Evolutionary conservation across 2,113 vertebrate species (phyloP), one percentile per base, ranked within the genome.

Genomic region (Opisthocomus hoazin): DNA sequence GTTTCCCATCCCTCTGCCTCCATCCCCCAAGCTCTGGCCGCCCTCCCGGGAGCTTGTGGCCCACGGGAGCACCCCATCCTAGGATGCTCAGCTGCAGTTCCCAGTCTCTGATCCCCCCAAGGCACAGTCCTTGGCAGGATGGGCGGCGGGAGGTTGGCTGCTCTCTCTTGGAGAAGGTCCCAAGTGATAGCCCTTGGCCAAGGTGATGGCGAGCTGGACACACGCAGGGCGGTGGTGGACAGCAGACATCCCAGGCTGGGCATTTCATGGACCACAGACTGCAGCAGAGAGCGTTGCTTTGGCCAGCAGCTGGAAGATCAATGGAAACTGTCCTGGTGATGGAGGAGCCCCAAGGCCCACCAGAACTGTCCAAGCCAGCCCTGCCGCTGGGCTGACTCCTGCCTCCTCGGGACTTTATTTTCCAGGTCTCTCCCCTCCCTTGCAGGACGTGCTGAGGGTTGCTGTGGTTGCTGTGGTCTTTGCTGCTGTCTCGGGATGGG

Each of bases 21-120:
- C 30, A 5, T 19, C 15, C 30, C n/a, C 9, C 4, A 5, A 1
- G 5, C 12, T 20, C 41, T 5, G 39, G 53, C 39, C 0, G 0
- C 29, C 22, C 13, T 82, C 46, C 45, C 2, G 0, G 12, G 21
- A 37, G 53, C 30, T 3, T 2, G 11, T 39, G 75, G 30, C 30
- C 68, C 70, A 9, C 18, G 15, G 64, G 58, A 58, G 29, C 75
- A 76, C 66, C 58, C 58, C 23, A 2, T 3, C 8, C 0, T 5
- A 34, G 80, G 71, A 6, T 5, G 45, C 21, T 4, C 10, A 21
- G 20, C 43, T 68, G n/a, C 48, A 32, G 2, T n/a, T 61, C 76
- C 50, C 5, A 0, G 6, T 18, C 51, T 30, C 57, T 5, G 32
- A 13, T 11, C 36, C 50, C 71, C 37, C 34, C 66, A 10, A 22